Percentiles rank a stretch among this genome's conserved stretches.
phyloP scores from a whole-genome alignment of 2,797 vertebrate species.

The Paramormyrops hopkinsi region DNA sequence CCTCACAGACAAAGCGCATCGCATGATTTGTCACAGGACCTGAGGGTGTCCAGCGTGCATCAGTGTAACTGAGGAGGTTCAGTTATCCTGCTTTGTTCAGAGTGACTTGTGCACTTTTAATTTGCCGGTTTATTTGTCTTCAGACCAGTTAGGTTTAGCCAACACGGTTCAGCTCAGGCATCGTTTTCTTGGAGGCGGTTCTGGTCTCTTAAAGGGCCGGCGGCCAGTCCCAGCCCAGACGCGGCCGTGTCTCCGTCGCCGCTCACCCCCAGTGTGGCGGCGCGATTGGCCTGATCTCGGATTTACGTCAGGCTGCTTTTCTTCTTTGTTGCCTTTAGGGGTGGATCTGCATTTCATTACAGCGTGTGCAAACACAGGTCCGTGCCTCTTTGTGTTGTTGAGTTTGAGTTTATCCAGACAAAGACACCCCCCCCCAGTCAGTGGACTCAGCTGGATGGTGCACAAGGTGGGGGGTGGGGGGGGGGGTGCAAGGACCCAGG shows the following conservation, averaged over 20 bases:
- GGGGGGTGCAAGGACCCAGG: background rate
- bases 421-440: constrained; percentile 27
- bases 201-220: background rate
- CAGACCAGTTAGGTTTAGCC: background rate
- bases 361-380: constrained; percentile 51
- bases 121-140: background rate
- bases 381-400: constrained; percentile 50
- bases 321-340: constrained; percentile 24
- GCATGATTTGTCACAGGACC: background rate
- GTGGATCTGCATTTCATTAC: constrained; percentile 44
- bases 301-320: constrained; percentile 27
- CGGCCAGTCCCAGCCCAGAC: background rate
- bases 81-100: background rate
- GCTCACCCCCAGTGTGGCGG: background rate
- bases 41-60: background rate
- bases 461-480: background rate
- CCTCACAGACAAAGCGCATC: background rate
- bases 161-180: background rate
- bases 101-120: background rate
- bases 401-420: constrained; percentile 47
- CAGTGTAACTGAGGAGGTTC: background rate
- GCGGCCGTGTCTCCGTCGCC: background rate
- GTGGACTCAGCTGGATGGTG: background rate
- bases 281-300: constrained; percentile 18
- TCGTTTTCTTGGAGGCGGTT: background rate